Conservation (phyloP, 2,888 invertebrate species). For the Lacanobia wlatinum region DNA sequence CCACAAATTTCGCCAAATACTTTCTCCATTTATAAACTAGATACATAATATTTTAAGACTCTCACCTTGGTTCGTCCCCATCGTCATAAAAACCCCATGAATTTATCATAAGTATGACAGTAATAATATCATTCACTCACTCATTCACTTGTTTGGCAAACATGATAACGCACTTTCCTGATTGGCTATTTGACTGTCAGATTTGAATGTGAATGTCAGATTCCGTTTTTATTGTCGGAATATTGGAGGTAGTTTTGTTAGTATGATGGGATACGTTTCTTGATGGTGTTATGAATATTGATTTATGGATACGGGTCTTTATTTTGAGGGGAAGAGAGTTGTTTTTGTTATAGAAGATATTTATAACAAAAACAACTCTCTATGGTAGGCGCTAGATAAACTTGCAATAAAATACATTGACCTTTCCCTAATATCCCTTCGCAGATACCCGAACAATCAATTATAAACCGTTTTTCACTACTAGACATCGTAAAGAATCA, state of each 20-base stretch:
- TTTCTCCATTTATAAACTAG: constrained; percentile 11
- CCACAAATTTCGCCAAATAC: constrained; percentile 13
- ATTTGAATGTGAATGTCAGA: constrained; percentile 40
- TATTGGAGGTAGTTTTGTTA: constrained; percentile 36
- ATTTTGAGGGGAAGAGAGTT: neutral
- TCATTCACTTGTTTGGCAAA: constrained; percentile 21
- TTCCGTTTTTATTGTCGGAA: constrained; percentile 50
- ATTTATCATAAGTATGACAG: constrained; percentile 35
- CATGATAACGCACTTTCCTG: constrained; percentile 46
- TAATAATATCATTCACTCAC: constrained; percentile 21
- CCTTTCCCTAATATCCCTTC: no score
- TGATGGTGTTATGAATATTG: constrained; percentile 42
- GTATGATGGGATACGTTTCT: constrained; percentile 32
- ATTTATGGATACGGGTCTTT: constrained; percentile 16
- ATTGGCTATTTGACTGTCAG: constrained; percentile 44
- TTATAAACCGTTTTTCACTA: no score
- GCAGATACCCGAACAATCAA: no score
- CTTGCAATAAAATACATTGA: no score
- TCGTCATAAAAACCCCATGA: constrained; percentile 42
- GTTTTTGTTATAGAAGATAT: neutral
- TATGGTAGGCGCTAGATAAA: no score
- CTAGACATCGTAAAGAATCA: no score
- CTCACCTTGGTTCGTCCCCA: constrained; percentile 34
- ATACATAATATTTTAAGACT: constrained; percentile 40
- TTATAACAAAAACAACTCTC: no score